Evolutionary conservation across 2,797 vertebrate genomes (phyloP), one percentile per base, ranked within the genome.

Genomic region (Toxotes lorentzi): DNA sequence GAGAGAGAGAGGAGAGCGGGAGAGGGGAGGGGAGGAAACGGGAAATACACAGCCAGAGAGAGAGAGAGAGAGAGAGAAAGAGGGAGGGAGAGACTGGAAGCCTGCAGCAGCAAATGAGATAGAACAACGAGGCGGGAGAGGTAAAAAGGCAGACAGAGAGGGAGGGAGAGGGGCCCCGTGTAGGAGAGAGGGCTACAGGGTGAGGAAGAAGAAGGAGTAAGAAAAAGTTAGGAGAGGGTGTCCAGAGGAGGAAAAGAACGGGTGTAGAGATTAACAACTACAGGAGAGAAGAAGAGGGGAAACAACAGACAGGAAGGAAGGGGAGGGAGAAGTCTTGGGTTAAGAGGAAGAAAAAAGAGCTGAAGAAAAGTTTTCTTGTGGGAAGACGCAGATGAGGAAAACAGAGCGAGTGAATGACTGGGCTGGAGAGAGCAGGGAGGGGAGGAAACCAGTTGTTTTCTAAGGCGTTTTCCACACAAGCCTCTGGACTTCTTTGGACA

Each of bases 331-430:
- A 76, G 86, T 86, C 79, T 84, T 73, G 85, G 61, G 80, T 67
- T 78, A 80, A 88, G 81, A 80, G 78, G 48, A 56, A 70, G 69
- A 72, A 85, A 87, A 87, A 86, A 81, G 62, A 85, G 86, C 85
- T 82, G 81, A 80, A 81, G 90, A 94, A 92, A 95, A 93, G 89
- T 93, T 94, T 92, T 91, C 80, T 91, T 91, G 86, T 86, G 90
- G 90, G 73, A 76, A 92, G 90, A 86, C 85, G 84, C 88, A 95
- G 95, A 95, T 95, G 94, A 95, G 93, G 93, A 95, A 95, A 95
- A 91, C 94, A 95, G 95, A 87, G 78, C 48, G 86, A 84, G 91
- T 90, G 93, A 92, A 96, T 96, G 95, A 93, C 88, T 90, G 89
- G 89, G 87, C 88, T 82, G 76, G 85, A 88, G 91, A 88, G 83